A percentile compares a stretch with the other conserved stretches of the same genome.
These are phyloP conservation scores for Vireo altiloquus DNA, from an alignment of 2,113 vertebrate genomes.

Conservation along the genomic window DNA sequence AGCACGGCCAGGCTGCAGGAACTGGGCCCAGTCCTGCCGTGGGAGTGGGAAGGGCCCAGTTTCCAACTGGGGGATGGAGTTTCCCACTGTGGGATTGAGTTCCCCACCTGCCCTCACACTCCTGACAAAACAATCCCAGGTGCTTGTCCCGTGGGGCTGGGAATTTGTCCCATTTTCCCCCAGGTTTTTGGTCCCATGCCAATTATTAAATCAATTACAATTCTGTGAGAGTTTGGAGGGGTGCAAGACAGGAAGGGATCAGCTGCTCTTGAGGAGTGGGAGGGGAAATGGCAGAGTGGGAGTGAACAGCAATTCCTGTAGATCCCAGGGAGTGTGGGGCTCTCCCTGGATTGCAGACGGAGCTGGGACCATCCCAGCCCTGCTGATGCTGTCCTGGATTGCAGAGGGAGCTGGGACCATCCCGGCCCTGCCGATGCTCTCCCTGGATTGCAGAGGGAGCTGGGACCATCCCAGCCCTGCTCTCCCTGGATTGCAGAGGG, in stretches of 20 bases:
- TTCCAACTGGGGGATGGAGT: not conserved
- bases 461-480: too few relatives aligned
- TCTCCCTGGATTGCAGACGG: too few relatives aligned
- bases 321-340: accelerated
- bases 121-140: not conserved
- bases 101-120: not conserved
- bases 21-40: not conserved
- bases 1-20: not conserved
- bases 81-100: not conserved
- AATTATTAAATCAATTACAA: accelerated
- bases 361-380: too few relatives aligned
- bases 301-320: not conserved
- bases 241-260: not conserved
- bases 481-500: too few relatives aligned
- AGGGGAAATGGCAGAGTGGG: not conserved
- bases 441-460: too few relatives aligned
- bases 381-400: not conserved
- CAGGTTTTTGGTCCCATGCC: not conserved
- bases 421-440: not conserved
- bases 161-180: not conserved
- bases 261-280: not conserved
- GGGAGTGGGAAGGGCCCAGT: not conserved
- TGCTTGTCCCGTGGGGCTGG: not conserved
- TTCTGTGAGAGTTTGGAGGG: too few relatives aligned
- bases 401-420: not conserved